Percentiles rank a stretch among this genome's conserved stretches.
Conservation (phyloP, 2,797 vertebrate genomes). For the Merluccius polli region DNA sequence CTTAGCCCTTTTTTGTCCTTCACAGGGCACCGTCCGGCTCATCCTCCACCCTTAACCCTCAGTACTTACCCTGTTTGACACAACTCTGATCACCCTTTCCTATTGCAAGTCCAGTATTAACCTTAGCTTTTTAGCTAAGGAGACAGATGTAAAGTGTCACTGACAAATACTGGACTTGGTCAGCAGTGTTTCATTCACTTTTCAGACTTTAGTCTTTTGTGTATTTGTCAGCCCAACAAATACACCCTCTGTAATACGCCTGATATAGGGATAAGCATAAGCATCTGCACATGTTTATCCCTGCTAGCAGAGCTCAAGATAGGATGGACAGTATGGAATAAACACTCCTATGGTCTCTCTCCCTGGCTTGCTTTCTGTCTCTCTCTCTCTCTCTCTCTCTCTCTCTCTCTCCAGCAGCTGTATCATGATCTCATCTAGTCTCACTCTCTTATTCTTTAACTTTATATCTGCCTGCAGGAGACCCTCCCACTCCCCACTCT, state of each 20-base stretch:
- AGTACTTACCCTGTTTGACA: background rate
- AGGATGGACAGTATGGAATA: constrained; percentile 61
- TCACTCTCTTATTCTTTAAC: constrained; percentile 13
- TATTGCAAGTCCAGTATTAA: background rate
- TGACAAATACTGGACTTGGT: background rate
- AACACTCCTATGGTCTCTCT: constrained; percentile 45
- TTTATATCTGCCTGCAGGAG: background rate
- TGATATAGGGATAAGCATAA: no score
- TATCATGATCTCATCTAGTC: background rate
- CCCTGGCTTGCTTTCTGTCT: background rate
- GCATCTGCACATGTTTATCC: constrained; percentile 61
- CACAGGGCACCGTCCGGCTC: constrained; percentile 28
- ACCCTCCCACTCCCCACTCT: background rate
- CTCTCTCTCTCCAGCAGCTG: background rate
- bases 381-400: background rate
- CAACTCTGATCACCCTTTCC: background rate
- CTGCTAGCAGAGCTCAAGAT: constrained; percentile 63
- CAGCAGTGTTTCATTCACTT: background rate
- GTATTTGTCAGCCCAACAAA: background rate
- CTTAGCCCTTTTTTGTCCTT: constrained; percentile 60
- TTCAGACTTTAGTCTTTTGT: background rate
- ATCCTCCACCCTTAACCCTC: constrained; percentile 9
- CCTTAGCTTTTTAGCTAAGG: no score
- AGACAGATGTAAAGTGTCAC: no score
- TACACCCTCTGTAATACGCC: background rate